A percentile compares a stretch with the other conserved stretches of the same genome.
Evolutionary conservation across 2,888 invertebrate species (phyloP).

Genomic region (Nomada lathburiana): DNA sequence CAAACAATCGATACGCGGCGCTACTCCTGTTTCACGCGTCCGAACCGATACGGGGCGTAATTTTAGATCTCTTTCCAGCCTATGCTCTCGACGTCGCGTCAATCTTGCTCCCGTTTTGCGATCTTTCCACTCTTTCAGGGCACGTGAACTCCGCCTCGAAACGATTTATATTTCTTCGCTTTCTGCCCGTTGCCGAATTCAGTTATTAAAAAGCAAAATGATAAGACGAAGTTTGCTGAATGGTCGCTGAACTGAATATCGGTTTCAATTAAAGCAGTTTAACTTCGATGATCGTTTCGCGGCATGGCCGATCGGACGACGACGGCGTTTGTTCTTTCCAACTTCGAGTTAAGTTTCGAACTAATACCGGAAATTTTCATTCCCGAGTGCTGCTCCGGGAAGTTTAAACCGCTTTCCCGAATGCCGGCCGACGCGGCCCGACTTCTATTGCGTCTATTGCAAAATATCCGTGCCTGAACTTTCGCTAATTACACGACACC

Average conservation of each 20-base stretch:
- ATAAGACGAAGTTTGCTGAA: not conserved
- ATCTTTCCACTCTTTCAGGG: too few species aligned
- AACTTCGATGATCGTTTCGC: not conserved
- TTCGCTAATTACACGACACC: slow-evolving; percentile 36
- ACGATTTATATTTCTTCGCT: too few species aligned
- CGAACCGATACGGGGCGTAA: slow-evolving; percentile 1
- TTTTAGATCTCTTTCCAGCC: not conserved
- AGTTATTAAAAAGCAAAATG: too few species aligned
- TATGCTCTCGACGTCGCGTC: too few species aligned
- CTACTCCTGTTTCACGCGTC: not conserved
- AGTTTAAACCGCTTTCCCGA: slow-evolving; percentile 30
- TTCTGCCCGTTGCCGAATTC: too few species aligned
- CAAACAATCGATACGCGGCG: slow-evolving; percentile 33
- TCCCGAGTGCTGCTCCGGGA: slow-evolving; percentile 23
- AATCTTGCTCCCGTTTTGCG: too few species aligned
- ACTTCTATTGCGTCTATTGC: slow-evolving; percentile 29
- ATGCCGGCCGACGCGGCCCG: not conserved
- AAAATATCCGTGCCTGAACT: slow-evolving; percentile 26
- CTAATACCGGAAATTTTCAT: slow-evolving; percentile 53
- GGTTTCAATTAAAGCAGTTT: slow-evolving; percentile 34
- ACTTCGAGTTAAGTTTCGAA: slow-evolving; percentile 34
- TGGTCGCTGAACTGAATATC: slow-evolving; percentile 4
- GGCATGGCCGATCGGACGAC: not conserved
- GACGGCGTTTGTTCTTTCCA: slow-evolving; percentile 40
- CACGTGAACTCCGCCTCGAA: too few species aligned